phyloP scores from a whole-genome alignment of 2,888 invertebrate genomes.

The Falcaria lacertinaria region DNA sequence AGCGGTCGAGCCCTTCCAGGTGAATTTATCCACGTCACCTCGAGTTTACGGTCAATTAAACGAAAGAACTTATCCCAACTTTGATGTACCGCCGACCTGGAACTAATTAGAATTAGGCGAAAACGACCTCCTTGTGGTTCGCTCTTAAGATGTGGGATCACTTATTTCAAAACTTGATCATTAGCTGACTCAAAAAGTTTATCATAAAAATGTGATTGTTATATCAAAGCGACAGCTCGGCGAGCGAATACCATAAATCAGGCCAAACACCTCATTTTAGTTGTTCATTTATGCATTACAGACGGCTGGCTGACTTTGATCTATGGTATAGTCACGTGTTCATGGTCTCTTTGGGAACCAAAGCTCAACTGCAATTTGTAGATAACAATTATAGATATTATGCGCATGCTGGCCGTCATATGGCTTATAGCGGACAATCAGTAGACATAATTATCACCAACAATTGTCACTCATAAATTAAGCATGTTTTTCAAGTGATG shows the following conservation, averaged over 20 bases:
- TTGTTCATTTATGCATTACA: constrained; percentile 20
- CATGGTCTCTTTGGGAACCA: background rate
- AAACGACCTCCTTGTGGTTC: constrained; percentile 38
- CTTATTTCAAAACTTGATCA: constrained; percentile 37
- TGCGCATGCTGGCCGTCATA: too few relatives aligned
- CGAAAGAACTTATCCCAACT: constrained; percentile 61
- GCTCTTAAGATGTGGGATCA: constrained; percentile 18
- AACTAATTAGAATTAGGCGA: constrained; percentile 69
- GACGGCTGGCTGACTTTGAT: constrained; percentile 21
- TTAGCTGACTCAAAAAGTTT: constrained; percentile 27
- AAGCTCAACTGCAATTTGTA: background rate
- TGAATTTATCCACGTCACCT: constrained; percentile 41
- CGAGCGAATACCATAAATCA: constrained; percentile 26
- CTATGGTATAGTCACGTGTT: constrained; percentile 8
- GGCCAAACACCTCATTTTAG: constrained; percentile 18
- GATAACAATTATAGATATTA: background rate
- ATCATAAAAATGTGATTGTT: constrained; percentile 10
- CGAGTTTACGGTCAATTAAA: constrained; percentile 67
- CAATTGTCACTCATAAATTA: too few relatives aligned
- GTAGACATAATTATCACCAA: too few relatives aligned
- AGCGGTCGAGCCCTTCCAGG: constrained; percentile 35
- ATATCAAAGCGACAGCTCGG: constrained; percentile 6
- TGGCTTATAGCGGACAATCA: too few relatives aligned
- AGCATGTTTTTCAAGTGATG: too few relatives aligned
- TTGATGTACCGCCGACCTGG: constrained; percentile 63